Evolutionary conservation across 2,797 vertebrate genomes (phyloP).

Genomic region (Malurus splendens): DNA sequence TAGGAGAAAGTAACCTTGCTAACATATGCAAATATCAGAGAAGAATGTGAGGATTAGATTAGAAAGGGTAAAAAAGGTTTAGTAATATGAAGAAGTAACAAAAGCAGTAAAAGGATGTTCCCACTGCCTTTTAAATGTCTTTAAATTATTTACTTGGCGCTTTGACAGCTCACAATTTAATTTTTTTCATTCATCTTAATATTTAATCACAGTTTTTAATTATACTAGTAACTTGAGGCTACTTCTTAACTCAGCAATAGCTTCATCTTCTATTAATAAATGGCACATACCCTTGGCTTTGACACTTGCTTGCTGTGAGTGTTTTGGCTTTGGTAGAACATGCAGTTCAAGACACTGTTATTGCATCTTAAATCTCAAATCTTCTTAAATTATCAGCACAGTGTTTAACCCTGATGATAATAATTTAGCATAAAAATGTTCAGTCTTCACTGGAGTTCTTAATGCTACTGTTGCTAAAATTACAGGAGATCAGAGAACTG

Average conservation of each 20-base stretch:
- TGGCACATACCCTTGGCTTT: neutral
- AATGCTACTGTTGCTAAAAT: conserved; percentile 19
- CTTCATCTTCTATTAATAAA: conserved; percentile 48
- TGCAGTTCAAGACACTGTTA: neutral
- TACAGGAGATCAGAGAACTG: neutral
- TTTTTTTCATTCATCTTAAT: conserved; percentile 26
- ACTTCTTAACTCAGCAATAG: conserved; percentile 28
- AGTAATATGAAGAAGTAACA: neutral
- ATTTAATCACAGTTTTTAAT: conserved; percentile 51
- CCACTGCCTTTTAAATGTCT: neutral
- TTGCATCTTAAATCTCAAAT: conserved; percentile 12
- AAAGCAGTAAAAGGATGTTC: neutral
- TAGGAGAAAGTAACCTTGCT: neutral
- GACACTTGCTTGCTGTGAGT: conserved; percentile 14
- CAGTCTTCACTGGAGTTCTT: neutral
- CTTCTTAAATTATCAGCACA: conserved; percentile 17
- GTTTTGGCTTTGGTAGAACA: conserved; percentile 18
- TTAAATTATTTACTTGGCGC: conserved; percentile 20
- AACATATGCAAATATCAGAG: neutral
- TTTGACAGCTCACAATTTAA: conserved; percentile 11
- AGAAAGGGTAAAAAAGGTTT: neutral
- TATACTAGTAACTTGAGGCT: conserved; percentile 30
- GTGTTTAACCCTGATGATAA: neutral
- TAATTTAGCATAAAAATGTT: neutral
- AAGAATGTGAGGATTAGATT: neutral